phyloP scores from a whole-genome alignment of 2,113 vertebrate species.

The Rhagologus leucostigma region DNA sequence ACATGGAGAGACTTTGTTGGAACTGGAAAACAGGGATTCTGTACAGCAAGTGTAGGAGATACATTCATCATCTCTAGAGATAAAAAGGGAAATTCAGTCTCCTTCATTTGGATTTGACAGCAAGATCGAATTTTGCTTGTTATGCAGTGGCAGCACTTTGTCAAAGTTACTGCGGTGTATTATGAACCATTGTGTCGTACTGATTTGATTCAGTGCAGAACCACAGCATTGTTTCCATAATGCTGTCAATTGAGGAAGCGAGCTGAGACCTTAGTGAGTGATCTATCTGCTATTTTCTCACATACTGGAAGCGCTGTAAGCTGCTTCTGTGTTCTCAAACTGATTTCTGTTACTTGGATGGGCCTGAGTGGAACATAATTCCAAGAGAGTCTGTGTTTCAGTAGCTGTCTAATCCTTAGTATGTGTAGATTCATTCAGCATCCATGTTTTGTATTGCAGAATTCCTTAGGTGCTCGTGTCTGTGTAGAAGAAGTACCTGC shows the following conservation, averaged over 20 bases:
- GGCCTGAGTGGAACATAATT: background rate
- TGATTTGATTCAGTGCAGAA: background rate
- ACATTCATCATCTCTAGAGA: background rate
- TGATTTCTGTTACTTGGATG: background rate
- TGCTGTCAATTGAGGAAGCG: background rate
- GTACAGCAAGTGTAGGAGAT: background rate
- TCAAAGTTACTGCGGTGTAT: background rate
- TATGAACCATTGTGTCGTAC: background rate
- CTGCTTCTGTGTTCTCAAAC: background rate
- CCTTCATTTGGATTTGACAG: background rate
- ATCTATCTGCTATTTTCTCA: background rate
- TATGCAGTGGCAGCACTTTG: background rate
- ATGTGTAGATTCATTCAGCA: constrained; percentile 21
- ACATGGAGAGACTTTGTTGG: background rate
- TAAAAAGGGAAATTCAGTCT: background rate
- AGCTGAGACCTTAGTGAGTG: background rate
- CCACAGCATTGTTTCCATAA: background rate
- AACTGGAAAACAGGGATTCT: background rate
- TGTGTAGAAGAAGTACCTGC: constrained; percentile 22
- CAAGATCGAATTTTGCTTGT: background rate
- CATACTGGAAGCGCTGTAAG: background rate
- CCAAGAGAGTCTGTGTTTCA: background rate
- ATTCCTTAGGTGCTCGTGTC: constrained; percentile 46
- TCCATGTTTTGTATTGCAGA: constrained; percentile 44
- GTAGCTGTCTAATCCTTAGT: background rate